Conservation (phyloP, 2,888 invertebrate species). For the Napeogenes inachia region DNA sequence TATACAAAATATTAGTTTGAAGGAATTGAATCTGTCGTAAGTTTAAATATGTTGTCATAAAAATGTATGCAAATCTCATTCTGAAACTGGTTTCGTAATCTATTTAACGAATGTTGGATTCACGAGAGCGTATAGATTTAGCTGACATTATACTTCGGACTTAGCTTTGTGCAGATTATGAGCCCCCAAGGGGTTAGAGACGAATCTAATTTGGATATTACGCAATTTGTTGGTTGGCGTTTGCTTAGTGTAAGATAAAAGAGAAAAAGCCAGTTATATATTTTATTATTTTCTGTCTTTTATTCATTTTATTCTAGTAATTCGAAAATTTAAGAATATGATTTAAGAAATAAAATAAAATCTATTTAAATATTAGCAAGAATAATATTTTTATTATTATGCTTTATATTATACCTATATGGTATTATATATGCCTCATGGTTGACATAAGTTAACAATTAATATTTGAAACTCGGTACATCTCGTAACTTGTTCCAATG, state of each 20-base stretch:
- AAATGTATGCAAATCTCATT: constrained; percentile 7
- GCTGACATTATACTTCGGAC: constrained; percentile 28
- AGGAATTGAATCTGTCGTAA: neutral
- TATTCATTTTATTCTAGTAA: too few species aligned
- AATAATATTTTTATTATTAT: too few species aligned
- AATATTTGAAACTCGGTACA: constrained; percentile 24
- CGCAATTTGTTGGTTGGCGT: constrained; percentile 47
- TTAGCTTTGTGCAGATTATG: constrained; percentile 43
- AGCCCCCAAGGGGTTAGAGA: constrained; percentile 40
- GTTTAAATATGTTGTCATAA: neutral
- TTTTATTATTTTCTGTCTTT: neutral
- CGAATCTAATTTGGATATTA: constrained; percentile 62
- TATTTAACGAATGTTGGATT: constrained; percentile 26
- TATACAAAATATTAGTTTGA: too few species aligned
- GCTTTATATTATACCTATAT: too few species aligned
- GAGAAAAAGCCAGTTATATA: neutral
- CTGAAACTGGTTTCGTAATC: constrained; percentile 15
- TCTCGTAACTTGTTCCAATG: constrained; percentile 39
- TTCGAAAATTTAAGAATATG: too few species aligned
- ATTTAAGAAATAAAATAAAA: too few species aligned
- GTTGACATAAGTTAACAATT: too few species aligned
- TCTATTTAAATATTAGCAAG: too few species aligned
- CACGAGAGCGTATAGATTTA: constrained; percentile 23
- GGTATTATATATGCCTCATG: too few species aligned
- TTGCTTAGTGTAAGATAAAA: constrained; percentile 1